Evolutionary conservation across 1,140 invertebrate species (phyloP).

Genomic region (Drosophila kohkoa): DNA sequence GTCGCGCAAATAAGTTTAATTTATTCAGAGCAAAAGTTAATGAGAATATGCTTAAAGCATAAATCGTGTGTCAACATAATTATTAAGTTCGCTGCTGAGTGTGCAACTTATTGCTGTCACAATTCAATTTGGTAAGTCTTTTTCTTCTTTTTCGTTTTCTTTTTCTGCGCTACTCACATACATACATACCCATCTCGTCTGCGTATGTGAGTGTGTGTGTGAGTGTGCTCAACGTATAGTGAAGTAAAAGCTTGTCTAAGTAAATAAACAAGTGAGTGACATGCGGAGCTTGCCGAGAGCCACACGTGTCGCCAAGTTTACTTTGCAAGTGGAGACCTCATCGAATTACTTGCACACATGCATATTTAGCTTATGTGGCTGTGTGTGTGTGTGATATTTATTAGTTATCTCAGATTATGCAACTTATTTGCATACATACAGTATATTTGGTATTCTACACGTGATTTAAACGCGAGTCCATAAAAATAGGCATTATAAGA

Average conservation of each 20-base stretch:
- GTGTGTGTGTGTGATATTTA: neutral
- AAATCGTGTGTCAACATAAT: conserved; percentile 14
- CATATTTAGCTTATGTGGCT: neutral
- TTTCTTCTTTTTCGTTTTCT: neutral
- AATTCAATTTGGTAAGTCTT: conserved; percentile 5
- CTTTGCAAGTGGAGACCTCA: conserved; percentile 16
- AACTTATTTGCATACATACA: conserved; percentile 5
- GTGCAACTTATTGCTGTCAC: neutral
- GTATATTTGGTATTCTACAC: conserved; percentile 5
- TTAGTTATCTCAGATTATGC: neutral
- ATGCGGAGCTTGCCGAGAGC: conserved; percentile 11
- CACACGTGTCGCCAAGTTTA: conserved; percentile 36
- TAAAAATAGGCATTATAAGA: conserved; percentile 24
- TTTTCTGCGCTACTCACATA: neutral
- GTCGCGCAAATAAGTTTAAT: neutral
- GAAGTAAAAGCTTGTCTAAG: conserved; percentile 44
- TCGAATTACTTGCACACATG: conserved; percentile 21
- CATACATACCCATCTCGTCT: conserved; percentile 6
- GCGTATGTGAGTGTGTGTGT: neutral
- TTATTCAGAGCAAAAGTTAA: neutral
- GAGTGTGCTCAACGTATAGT: neutral
- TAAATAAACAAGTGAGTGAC: conserved; percentile 13
- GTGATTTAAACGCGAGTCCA: conserved; percentile 35
- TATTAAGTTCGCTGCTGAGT: conserved; percentile 3
- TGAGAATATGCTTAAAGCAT: no score